Conservation (phyloP, 2,797 vertebrate genomes). For the Chiroxiphia lanceolata region DNA sequence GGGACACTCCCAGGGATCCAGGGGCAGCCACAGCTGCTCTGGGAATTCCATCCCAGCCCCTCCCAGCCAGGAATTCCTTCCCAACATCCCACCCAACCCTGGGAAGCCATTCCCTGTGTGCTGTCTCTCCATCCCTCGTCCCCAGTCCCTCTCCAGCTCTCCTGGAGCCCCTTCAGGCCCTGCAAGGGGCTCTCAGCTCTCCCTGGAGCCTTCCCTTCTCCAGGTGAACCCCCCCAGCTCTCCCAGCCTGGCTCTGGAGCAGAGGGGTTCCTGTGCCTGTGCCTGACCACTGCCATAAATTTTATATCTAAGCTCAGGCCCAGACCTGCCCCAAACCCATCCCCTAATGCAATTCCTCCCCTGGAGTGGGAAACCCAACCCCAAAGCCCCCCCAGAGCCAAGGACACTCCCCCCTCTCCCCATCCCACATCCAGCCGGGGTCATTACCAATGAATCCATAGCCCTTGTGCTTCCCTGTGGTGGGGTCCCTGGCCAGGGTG, state of each 20-base stretch:
- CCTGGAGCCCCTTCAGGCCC: not conserved
- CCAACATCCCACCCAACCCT: no score
- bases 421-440: not conserved
- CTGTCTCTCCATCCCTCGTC: not conserved
- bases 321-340: not conserved
- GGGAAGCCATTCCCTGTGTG: no score
- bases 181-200: not conserved
- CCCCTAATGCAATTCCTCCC: no score
- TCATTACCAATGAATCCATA: conserved; percentile 96
- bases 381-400: not conserved
- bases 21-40: no score
- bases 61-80: no score
- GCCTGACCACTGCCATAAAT: not conserved
- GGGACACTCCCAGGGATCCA: no score
- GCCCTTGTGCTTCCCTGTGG: conserved; percentile 96
- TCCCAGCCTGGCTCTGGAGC: not conserved
- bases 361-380: not conserved
- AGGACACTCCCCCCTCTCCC: not conserved
- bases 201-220: not conserved
- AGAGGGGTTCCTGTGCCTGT: not conserved
- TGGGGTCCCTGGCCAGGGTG: conserved; percentile 94
- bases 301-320: not conserved
- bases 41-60: no score
- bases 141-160: not conserved
- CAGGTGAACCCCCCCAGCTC: no score